A percentile compares a stretch with the other conserved stretches of the same genome.
Conservation (phyloP, 2,113 vertebrate genomes). For the Daboia siamensis region DNA sequence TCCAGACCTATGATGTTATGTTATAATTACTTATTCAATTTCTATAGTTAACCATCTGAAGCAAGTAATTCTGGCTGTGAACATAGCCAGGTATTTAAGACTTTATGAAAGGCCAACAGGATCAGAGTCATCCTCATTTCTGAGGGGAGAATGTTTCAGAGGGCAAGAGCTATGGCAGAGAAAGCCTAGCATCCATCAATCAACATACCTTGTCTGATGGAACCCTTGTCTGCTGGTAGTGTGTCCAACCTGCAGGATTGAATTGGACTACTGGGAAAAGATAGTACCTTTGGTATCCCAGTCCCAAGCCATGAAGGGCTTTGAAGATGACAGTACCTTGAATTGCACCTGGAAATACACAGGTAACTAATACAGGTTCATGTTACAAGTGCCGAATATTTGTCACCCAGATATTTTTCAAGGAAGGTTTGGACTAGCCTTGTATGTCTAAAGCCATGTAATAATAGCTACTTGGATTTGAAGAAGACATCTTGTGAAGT, state of each 20-base stretch:
- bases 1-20: not conserved
- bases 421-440: not conserved
- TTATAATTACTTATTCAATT: not conserved
- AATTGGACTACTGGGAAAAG: not conserved
- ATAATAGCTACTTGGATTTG: not conserved
- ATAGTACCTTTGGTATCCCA: not conserved
- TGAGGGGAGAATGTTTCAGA: not conserved
- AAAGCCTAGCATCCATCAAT: not conserved
- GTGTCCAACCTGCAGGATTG: not conserved
- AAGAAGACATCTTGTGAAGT: not conserved
- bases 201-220: not conserved
- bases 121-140: not conserved
- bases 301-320: not conserved
- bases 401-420: not conserved
- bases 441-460: not conserved
- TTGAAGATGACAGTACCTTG: not conserved
- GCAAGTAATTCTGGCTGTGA: not conserved
- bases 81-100: not conserved
- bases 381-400: not conserved
- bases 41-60: not conserved
- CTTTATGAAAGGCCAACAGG: not conserved
- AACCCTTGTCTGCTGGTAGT: not conserved
- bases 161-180: not conserved
- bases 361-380: not conserved
- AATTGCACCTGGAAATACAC: not conserved